Evolutionary conservation across 2,113 vertebrate genomes (phyloP).

Genomic region (Panthera tigris): DNA sequence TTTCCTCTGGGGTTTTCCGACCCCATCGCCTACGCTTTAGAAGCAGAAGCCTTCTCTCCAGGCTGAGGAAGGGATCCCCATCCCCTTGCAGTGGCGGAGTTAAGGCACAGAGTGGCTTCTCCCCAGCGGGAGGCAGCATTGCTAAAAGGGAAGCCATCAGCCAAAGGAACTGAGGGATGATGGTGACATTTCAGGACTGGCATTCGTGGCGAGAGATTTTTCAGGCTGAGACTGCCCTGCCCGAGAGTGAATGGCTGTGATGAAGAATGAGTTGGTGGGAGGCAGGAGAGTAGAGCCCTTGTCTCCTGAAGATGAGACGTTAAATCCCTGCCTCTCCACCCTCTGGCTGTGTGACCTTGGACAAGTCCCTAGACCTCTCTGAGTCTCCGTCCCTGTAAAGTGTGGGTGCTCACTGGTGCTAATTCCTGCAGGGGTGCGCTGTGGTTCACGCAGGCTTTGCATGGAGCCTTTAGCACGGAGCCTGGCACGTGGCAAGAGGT

Average conservation of each 20-base stretch:
- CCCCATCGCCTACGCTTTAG: background rate
- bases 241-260: rapidly evolving
- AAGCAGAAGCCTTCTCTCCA: no score
- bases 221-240: background rate
- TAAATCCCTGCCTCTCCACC: background rate
- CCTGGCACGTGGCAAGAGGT: rapidly evolving
- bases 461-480: rapidly evolving
- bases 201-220: background rate
- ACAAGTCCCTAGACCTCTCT: background rate
- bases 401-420: rapidly evolving
- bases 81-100: rapidly evolving
- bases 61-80: background rate
- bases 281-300: background rate
- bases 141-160: background rate
- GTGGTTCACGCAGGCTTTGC: rapidly evolving
- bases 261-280: background rate
- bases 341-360: background rate
- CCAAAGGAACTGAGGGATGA: background rate
- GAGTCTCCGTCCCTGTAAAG: background rate
- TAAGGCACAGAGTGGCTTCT: rapidly evolving
- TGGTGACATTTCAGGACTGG: background rate
- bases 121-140: background rate
- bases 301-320: rapidly evolving
- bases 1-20: background rate
- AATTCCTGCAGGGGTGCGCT: background rate